These are phyloP conservation scores for Heliconius melpomene DNA, from an alignment of 1,140 invertebrate genomes.

Conservation along the genomic window DNA sequence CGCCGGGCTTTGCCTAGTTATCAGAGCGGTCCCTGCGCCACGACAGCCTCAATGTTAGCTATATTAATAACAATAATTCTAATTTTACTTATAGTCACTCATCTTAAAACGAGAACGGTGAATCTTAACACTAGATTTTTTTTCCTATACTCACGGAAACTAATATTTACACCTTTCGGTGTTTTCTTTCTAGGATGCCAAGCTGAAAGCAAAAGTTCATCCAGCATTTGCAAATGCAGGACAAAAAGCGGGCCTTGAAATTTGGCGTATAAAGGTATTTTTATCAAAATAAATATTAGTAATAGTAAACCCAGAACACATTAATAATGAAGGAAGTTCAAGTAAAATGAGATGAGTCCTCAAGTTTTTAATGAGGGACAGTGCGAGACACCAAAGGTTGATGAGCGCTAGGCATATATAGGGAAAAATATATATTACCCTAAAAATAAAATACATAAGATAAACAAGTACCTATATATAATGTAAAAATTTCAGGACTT, in stretches of 20 bases:
- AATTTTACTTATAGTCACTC: no score
- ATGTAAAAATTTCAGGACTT: conserved; percentile 85
- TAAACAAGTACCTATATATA: not conserved
- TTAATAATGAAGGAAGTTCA: no score
- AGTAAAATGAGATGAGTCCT: no score
- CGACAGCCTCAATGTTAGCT: not conserved
- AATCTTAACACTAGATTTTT: not conserved
- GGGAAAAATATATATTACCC: not conserved
- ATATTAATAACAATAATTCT: not conserved
- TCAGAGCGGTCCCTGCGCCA: not conserved
- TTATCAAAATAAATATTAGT: not conserved
- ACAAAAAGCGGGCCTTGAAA: conserved; percentile 82
- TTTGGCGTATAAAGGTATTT: conserved; percentile 87
- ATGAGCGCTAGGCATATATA: no score
- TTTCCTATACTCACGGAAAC: no score
- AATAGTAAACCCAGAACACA: no score
- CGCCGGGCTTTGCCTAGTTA: no score
- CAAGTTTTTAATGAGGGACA: no score
- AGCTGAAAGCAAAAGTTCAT: conserved; percentile 71
- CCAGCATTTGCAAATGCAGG: conserved; percentile 85
- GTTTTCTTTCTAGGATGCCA: conserved; percentile 61
- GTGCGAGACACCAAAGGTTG: no score
- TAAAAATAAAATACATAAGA: not conserved
- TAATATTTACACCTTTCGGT: no score
- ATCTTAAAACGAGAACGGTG: not conserved